phyloP scores from a whole-genome alignment of 2,888 invertebrate species.

The Cheilosia vernalis region DNA sequence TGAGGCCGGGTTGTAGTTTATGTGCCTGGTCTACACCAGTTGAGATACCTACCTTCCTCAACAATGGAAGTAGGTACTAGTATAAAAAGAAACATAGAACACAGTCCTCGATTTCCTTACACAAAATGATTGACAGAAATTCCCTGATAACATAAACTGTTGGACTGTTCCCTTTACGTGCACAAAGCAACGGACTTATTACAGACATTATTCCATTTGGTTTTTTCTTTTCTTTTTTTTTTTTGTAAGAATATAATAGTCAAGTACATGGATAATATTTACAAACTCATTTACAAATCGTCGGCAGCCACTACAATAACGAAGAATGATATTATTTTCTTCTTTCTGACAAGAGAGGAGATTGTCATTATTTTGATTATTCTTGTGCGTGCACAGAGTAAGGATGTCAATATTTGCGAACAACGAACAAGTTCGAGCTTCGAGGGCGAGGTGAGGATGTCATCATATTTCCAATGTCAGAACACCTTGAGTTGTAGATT shows the following conservation, averaged over 20 bases:
- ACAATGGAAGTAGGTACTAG: too few species aligned
- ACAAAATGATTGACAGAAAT: too few species aligned
- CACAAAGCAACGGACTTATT: too few species aligned
- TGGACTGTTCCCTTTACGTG: too few species aligned
- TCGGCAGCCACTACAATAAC: conserved; percentile 41
- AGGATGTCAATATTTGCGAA: conserved; percentile 45
- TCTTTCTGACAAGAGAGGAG: conserved; percentile 31
- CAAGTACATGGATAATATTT: conserved; percentile 34
- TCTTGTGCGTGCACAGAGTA: conserved; percentile 58
- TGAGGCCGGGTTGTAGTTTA: too few species aligned
- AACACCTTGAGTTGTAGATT: conserved; percentile 64
- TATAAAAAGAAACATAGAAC: too few species aligned
- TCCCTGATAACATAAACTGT: too few species aligned
- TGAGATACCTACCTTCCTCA: too few species aligned
- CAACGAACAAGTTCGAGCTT: too few species aligned
- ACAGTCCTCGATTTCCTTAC: too few species aligned
- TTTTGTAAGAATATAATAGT: neutral
- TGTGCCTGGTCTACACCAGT: too few species aligned
- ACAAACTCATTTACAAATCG: conserved; percentile 58
- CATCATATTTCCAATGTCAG: conserved; percentile 52
- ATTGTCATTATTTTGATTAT: conserved; percentile 69
- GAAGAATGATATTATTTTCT: conserved; percentile 45
- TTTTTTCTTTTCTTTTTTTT: neutral
- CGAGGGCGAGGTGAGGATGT: conserved; percentile 34
- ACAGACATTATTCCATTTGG: conserved; percentile 8